A percentile compares a stretch with the other conserved stretches of the same genome.
phyloP scores from a whole-genome alignment of 2,888 invertebrate genomes.

The Eristalis intricaria region DNA sequence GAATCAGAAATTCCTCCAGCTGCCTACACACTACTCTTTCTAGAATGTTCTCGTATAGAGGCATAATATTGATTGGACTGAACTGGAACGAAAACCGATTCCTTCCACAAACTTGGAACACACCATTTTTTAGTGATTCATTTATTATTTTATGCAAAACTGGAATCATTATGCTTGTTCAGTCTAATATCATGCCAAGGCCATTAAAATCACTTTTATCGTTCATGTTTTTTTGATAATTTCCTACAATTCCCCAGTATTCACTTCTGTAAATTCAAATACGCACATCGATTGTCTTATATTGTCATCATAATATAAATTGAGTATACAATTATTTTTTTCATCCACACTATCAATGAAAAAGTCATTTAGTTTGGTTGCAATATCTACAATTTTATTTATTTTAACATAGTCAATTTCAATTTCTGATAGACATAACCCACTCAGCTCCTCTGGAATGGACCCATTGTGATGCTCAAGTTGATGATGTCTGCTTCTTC shows the following conservation, averaged over 20 bases:
- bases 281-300: neutral
- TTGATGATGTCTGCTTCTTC: too few relatives aligned
- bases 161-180: neutral
- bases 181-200: neutral
- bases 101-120: too few relatives aligned
- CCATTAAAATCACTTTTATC: constrained; percentile 1
- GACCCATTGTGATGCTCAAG: too few relatives aligned
- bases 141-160: neutral
- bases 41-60: too few relatives aligned
- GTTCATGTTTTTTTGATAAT: neutral
- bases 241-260: neutral
- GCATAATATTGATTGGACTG: too few relatives aligned
- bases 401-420: neutral
- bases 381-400: neutral
- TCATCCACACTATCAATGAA: neutral
- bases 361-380: neutral
- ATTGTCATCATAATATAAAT: neutral
- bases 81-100: too few relatives aligned
- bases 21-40: too few relatives aligned
- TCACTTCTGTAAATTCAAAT: neutral
- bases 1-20: neutral
- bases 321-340: neutral
- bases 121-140: too few relatives aligned
- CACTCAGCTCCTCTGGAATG: too few relatives aligned
- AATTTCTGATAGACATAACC: constrained; percentile 3